Conservation (phyloP, 1,140 invertebrate genomes). For the Zeugodacus cucurbitae region DNA sequence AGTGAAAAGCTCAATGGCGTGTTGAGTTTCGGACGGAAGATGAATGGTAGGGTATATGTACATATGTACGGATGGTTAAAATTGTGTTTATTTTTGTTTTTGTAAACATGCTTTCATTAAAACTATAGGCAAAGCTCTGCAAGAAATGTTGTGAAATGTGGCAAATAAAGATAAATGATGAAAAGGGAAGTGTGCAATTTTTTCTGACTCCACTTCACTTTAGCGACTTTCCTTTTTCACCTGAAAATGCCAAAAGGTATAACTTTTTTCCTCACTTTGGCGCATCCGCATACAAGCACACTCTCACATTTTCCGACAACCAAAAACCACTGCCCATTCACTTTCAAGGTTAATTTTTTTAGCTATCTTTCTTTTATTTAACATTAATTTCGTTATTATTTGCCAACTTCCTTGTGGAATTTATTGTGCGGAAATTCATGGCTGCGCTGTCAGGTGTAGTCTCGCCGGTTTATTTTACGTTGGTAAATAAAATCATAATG, state of each 20-base stretch:
- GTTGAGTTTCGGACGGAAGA: neutral
- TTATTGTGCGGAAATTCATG: constrained; percentile 9
- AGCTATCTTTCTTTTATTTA: neutral
- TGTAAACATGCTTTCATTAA: neutral
- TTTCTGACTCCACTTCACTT: neutral
- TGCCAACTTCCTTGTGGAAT: neutral
- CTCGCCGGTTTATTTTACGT: neutral
- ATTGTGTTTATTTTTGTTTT: neutral
- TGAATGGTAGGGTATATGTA: neutral
- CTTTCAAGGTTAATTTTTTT: neutral
- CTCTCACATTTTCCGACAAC: neutral
- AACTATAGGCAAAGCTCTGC: neutral
- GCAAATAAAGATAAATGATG: constrained; percentile 10
- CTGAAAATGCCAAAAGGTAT: neutral
- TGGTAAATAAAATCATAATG: neutral
- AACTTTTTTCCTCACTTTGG: too few relatives aligned
- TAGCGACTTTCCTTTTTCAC: neutral
- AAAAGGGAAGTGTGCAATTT: constrained; percentile 19
- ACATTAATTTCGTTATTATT: neutral
- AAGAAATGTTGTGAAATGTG: neutral
- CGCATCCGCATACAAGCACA: too few relatives aligned
- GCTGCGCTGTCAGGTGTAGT: neutral
- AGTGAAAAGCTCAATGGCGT: neutral
- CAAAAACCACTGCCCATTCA: neutral
- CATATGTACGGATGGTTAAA: neutral